A percentile compares a stretch with the other conserved stretches of the same genome.
These are phyloP conservation scores for Neopipo cinnamomea DNA, from an alignment of 2,113 vertebrate species.

Conservation along the genomic window DNA sequence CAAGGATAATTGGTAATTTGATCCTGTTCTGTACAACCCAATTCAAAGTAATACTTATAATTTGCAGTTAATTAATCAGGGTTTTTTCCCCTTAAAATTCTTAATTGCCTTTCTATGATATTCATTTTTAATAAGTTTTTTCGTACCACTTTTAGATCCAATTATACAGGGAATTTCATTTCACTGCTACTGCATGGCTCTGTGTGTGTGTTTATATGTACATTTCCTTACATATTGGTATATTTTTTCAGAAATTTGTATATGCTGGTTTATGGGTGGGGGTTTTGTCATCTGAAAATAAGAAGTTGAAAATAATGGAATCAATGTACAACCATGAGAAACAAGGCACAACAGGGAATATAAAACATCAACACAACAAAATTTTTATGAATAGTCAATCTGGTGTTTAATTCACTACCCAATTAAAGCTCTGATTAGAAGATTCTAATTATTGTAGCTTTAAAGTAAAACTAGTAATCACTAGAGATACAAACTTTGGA, in stretches of 20 bases:
- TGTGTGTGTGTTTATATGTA: background rate
- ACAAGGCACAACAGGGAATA: background rate
- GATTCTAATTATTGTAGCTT: background rate
- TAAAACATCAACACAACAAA: background rate
- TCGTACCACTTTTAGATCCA: conserved; percentile 13
- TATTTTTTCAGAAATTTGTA: background rate
- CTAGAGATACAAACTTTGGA: background rate
- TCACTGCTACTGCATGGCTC: background rate
- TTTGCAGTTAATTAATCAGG: conserved; percentile 59
- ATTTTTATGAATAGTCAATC: background rate
- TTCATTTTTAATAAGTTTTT: conserved; percentile 32
- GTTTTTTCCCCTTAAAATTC: conserved; percentile 6
- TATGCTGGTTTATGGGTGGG: background rate
- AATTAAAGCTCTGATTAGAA: conserved; percentile 27
- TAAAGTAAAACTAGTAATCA: background rate
- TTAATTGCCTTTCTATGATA: conserved; percentile 47
- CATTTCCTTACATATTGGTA: background rate
- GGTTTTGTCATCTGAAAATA: background rate
- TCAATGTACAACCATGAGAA: background rate
- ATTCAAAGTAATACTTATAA: conserved; percentile 49
- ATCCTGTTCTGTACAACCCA: background rate
- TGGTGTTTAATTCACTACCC: background rate
- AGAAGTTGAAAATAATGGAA: background rate
- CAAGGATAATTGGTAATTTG: conserved; percentile 20
- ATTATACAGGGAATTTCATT: background rate